Evolutionary conservation across 2,797 vertebrate species (phyloP), one percentile per base, ranked within the genome.

Genomic region (Tokudaia tokunoshimensis): DNA sequence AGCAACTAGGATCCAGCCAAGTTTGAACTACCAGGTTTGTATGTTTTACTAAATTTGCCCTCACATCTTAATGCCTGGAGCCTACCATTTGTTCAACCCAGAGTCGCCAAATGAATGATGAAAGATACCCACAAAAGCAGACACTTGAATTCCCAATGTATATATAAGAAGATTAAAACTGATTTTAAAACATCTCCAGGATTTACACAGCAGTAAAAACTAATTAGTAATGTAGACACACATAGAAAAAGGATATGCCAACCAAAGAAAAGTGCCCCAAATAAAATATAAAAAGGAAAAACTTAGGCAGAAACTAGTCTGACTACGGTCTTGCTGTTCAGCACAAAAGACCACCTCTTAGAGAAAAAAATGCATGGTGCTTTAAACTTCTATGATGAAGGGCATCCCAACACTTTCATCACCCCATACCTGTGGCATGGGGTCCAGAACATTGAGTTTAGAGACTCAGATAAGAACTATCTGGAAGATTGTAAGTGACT

Each of bases 31-130:
- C 37, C 17, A 29, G 44, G 20, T 86, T 89, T 26, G 91, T 55
- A 14, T 80, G 80, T 86, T 93, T 96, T 81, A 67, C 6, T 41
- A 47, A 74, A 72, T 74, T 89, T 85, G 50, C 57, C 63, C 78
- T 94, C 11, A 17, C 0, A 55, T 1, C 24, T 61, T 41, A 78
- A 17, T 34, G 8, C 47, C 72, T 91, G 79, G 63, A 83, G 67
- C 19, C 63, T 83, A 83, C 41, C 37, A 88, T 6, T 14, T 75
- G 67, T 70, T 92, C 17, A 79, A 24, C 63, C 52, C 9, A 20
- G 67, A 63, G 65, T 95, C 78, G 44, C 44, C 75, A 15, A 84
- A 59, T 63, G 47, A 92, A 82, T 94, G 88, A 94, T 29, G 8
- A 80, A 44, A 84, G 70, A 76, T 29, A 8, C 9, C 8, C 61